phyloP scores from a whole-genome alignment of 2,797 vertebrate genomes.

The Onychomys arenicola region DNA sequence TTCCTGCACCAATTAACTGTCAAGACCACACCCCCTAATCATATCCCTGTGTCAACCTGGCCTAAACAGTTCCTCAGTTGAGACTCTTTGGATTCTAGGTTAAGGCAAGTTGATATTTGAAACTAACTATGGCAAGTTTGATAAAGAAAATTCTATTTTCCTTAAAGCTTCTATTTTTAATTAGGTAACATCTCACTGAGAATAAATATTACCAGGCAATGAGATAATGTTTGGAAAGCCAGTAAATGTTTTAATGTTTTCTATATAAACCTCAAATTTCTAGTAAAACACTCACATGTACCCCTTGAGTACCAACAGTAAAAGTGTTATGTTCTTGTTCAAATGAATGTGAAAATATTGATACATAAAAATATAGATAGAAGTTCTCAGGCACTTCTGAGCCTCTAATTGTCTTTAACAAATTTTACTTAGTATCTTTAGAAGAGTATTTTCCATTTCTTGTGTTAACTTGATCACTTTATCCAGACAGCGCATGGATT shows the following conservation, averaged over 20 bases:
- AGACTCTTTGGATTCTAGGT: neutral
- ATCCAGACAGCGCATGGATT: neutral
- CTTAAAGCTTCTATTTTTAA: neutral
- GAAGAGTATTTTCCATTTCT: neutral
- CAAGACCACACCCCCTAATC: neutral
- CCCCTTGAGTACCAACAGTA: neutral
- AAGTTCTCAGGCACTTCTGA: neutral
- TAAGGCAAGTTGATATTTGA: neutral
- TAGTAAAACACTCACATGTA: neutral
- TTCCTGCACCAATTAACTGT: neutral
- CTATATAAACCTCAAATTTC: neutral
- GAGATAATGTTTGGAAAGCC: constrained; percentile 15
- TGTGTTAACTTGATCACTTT: neutral
- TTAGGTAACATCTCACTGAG: neutral
- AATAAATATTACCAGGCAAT: neutral
- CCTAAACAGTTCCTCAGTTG: neutral
- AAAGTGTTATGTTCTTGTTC: neutral
- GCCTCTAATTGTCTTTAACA: neutral
- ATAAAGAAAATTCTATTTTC: constrained; percentile 4
- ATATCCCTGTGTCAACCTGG: too few species aligned
- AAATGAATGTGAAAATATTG: neutral
- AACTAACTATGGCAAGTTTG: neutral
- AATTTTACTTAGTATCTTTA: neutral
- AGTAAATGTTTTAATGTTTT: constrained; percentile 5
- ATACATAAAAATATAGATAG: neutral